Evolutionary conservation across 2,113 vertebrate species (phyloP), one percentile per base, ranked within the genome.

Genomic region (Uria aalge): DNA sequence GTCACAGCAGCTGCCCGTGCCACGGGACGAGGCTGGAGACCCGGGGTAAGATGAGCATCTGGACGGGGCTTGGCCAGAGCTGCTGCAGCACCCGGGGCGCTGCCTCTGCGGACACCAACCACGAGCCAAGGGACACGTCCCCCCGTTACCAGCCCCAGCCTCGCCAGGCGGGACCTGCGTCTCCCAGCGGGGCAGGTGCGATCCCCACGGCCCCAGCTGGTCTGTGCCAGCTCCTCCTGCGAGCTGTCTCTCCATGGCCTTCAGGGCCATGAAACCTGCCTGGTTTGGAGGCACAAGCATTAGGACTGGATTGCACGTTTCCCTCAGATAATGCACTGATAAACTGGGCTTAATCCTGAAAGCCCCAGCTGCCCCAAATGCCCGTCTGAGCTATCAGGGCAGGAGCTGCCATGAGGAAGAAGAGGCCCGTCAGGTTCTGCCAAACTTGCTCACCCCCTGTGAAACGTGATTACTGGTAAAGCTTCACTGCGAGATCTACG

Each of bases 311-410:
- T 23, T 24, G 29, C 41, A 24, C 3, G 4, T 48, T 19, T 85
- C 78, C 86, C 27, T 80, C 75, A 47, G 79, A 52, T 80, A 57
- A 88, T 5, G n/a, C 15, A 5, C 29, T 19, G 80, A 45, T 77
- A 83, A 95, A 10, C 30, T 73, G 67, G 40, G 85, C 50, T 79
- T 72, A 62, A 87, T 83, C 74, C 90, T 90, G 79, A 60, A 52
- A 85, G 48, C 15, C 57, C 36, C 86, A 74, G 57, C 76, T 87
- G 59, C 82, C 77, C 84, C n/a, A 74, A 73, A 81, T 57, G 60
- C 84, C 88, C 23, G 4, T 19, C 36, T 26, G 64, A 84, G 77
- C 74, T 27, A 13, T 6, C 1, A 5, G 52, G 38, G 52, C 68
- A 59, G 53, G 67, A 38, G 60, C 45, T 89, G 80, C 80, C 2